Evolutionary conservation across 2,797 vertebrate species (phyloP), one percentile per base, ranked within the genome.

Genomic region (Cyclopterus lumpus): DNA sequence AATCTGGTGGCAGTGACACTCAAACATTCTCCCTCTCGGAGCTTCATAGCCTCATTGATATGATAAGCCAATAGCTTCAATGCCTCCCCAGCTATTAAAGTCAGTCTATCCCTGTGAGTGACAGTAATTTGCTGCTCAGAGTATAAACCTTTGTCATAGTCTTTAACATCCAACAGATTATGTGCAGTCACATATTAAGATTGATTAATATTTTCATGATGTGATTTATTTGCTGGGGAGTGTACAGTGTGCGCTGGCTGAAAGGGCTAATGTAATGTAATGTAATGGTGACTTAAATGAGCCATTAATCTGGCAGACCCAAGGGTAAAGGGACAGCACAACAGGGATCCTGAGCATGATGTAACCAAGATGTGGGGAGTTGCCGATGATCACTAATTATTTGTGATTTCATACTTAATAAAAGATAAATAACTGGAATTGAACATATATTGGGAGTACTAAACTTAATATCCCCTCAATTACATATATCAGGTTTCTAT

Each of bases 201-300:
- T 91, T 89, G 90, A 93, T 94, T 91, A 67, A 93, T 92, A 92
- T 91, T 90, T 91, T 92, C 83, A 86, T 90, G 86, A 91, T 91
- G 80, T 89, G 71, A 90, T 82, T 91, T 93, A 91, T 93, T 90
- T 91, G 46, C 84, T 71, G 34, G 67, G 72, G 67, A 81, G 81
- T 79, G 88, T 88, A 81, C 85, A 77, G 82, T 88, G 58, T 79
- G 67, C 58, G 18, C 71, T 69, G 75, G 60, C 79, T 87, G 82
- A 71, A 62, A 70, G 79, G 84, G 80, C 69, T 92, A 91, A 92
- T 85, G 87, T 89, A 90, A 86, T 85, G 87, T 89, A 90, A 86
- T 92, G 83, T 83, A 93, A 93, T 88, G 79, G 88, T 69, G 89
- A 91, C 89, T 86, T 93, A 93, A 94, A 94, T 92, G 89, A 93